Evolutionary conservation across 2,797 vertebrate genomes (phyloP), one percentile per base, ranked within the genome.

Genomic region (Glyptemys insculpta): DNA sequence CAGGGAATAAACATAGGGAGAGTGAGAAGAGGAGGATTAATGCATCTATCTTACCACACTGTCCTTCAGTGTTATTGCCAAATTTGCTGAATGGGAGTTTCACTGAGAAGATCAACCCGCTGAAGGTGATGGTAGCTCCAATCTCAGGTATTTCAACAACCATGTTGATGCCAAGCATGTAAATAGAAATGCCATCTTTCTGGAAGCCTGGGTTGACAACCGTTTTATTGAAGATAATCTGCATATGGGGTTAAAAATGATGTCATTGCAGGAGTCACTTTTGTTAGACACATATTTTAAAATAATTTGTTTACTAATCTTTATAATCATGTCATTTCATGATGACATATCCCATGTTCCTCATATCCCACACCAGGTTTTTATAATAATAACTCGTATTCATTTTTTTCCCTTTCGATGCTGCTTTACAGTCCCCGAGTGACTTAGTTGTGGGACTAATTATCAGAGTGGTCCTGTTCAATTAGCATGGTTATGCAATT

Each of bases 1-100:
- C 21, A 88, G 90, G 86, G 53, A 84, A 62, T 53, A 91, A 84
- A 53, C 29, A 65, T 0, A 1, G 4, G 0, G 76, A 27, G 37
- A 6, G 37, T 29, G 34, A 49, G 15, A 52, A 74, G 80, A 88
- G 14, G 49, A n/a, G n/a, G 72, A n/a, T 9, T 84, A 91, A 18
- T 50, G 5, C 5, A 31, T 93, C 27, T 72, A n/a, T 91, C 98
- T 97, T 98, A 99, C 98, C 98, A 4, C 98, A 99, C 68, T 98
- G 98, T 89, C 98, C 98, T 97, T 99, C 98, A 0, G 98, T 98
- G 93, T 99, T 98, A 96, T 98, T 97, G 81, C 93, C 96, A 23
- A 99, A 99, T 86, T 97, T 98, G 95, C 96, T 98, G 95, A 96
- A 98, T 53, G 98, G 98, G 49, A 98, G 96, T 50, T 98, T 98